Conservation (phyloP, 2,888 invertebrate genomes). For the Brachynemurus nebulosus region DNA sequence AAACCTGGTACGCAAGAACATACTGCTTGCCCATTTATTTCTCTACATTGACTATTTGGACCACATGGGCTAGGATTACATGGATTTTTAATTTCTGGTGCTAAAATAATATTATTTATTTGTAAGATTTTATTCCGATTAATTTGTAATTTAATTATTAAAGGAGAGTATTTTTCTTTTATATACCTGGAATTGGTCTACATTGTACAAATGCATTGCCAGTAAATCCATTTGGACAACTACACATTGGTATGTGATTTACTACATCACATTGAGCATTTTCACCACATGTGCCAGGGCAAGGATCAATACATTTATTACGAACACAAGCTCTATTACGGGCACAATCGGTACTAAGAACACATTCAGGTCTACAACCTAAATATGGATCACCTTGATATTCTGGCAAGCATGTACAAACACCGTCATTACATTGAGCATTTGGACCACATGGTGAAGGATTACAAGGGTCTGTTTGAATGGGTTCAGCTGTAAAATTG, state of each 20-base stretch:
- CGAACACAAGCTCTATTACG: conserved; percentile 43
- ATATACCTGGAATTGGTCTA: conserved; percentile 39
- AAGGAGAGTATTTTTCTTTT: background rate
- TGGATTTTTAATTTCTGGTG: conserved; percentile 38
- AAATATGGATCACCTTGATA: conserved; percentile 37
- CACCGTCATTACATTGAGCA: conserved; percentile 35
- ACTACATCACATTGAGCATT: conserved; percentile 42
- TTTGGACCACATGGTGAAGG: conserved; percentile 63
- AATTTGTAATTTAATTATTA: conserved; percentile 10
- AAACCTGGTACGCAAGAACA: conserved; percentile 51
- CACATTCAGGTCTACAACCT: conserved; percentile 45
- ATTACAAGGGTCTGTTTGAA: conserved; percentile 39
- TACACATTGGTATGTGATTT: conserved; percentile 44
- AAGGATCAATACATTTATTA: conserved; percentile 45
- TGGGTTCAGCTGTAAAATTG: conserved; percentile 16
- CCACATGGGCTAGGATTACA: conserved; percentile 62
- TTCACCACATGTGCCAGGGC: conserved; percentile 45
- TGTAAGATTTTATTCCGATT: background rate
- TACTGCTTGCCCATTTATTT: conserved; percentile 49
- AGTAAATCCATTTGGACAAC: conserved; percentile 46
- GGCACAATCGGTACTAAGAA: conserved; percentile 44
- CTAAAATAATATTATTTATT: conserved; percentile 25
- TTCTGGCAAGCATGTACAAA: conserved; percentile 33
- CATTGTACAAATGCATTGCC: conserved; percentile 60
- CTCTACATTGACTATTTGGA: conserved; percentile 54